phyloP scores from a whole-genome alignment of 2,888 invertebrate genomes.

The Heliothis peltigera region DNA sequence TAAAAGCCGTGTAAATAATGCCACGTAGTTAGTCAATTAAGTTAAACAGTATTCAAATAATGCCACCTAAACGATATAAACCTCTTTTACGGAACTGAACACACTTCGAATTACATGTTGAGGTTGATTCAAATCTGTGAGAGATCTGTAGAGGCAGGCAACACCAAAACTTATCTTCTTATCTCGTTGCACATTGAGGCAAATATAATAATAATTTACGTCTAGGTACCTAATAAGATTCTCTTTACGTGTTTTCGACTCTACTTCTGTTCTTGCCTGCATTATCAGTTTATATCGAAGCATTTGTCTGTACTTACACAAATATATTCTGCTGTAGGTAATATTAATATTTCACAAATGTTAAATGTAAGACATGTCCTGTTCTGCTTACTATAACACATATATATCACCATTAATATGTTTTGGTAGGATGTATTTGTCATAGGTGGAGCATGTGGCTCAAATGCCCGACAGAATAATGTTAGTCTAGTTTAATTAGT shows the following conservation, averaged over 20 bases:
- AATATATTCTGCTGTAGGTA: too few relatives aligned
- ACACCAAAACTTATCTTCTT: background rate
- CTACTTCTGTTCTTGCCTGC: too few relatives aligned
- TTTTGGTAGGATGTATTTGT: background rate
- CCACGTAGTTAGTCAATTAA: slow-evolving; percentile 59
- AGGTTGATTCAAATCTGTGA: background rate
- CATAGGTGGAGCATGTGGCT: background rate
- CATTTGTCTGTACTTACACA: too few relatives aligned
- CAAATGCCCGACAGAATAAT: background rate
- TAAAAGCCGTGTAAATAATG: slow-evolving; percentile 61
- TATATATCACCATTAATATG: background rate
- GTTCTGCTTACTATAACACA: slow-evolving; percentile 1
- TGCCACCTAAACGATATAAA: slow-evolving; percentile 43
- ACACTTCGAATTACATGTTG: too few relatives aligned
- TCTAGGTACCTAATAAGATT: too few relatives aligned
- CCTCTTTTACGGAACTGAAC: background rate
- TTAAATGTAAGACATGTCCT: background rate
- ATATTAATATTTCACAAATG: too few relatives aligned
- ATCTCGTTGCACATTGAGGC: background rate
- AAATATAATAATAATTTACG: too few relatives aligned
- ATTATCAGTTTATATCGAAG: too few relatives aligned
- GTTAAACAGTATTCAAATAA: slow-evolving; percentile 68
- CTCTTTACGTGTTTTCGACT: too few relatives aligned
- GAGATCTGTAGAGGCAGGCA: background rate
- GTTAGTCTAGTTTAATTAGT: slow-evolving; percentile 30